Conservation (phyloP, 1,140 invertebrate genomes). For the Drosophila nasuta region DNA sequence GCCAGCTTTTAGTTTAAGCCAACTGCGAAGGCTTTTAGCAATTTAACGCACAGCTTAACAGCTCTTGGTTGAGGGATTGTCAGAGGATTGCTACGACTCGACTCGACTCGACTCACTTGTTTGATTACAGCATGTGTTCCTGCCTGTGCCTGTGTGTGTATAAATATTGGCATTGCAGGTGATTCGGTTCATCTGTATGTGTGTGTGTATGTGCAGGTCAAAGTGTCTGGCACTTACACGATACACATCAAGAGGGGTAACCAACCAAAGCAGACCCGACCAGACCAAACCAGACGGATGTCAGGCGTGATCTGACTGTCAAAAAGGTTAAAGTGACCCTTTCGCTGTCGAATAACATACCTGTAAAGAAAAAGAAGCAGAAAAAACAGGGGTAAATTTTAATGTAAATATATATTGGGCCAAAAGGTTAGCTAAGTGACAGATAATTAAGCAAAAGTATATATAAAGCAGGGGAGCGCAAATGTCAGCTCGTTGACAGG, state of each 20-base stretch:
- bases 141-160: constrained; percentile 36
- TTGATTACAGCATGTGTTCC: constrained; percentile 42
- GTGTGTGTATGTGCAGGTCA: constrained; percentile 44
- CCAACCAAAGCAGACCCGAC: constrained; percentile 27
- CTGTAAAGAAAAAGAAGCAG: constrained; percentile 50
- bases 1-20: constrained; percentile 75
- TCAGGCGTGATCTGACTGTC: constrained; percentile 19
- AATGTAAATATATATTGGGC: constrained; percentile 23
- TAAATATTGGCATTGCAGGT: constrained; percentile 76
- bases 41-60: constrained; percentile 83
- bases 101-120: constrained; percentile 29
- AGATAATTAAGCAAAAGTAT: constrained; percentile 22
- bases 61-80: constrained; percentile 24
- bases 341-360: constrained; percentile 48
- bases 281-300: constrained; percentile 1
- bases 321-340: constrained; percentile 28
- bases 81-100: constrained; percentile 13
- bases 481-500: constrained; percentile 1
- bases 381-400: constrained; percentile 3
- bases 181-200: constrained; percentile 31
- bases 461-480: constrained; percentile 1
- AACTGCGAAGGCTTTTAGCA: constrained; percentile 74
- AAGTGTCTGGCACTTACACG: constrained; percentile 43
- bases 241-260: constrained; percentile 9
- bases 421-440: constrained; percentile 18